Evolutionary conservation across 2,797 vertebrate species (phyloP).

Genomic region (Petrocephalus schoutedeni): DNA sequence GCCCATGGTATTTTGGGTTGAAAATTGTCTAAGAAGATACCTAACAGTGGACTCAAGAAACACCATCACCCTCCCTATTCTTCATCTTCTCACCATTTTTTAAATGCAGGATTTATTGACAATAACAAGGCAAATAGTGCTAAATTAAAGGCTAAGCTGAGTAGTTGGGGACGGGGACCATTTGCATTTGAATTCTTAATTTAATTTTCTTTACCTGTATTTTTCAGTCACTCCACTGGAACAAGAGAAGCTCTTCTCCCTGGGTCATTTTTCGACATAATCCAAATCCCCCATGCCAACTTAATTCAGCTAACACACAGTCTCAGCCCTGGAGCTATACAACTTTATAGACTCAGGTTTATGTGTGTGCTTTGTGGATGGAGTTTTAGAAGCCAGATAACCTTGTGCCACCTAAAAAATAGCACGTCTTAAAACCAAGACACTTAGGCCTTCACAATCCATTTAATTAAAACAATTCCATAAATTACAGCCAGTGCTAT

Average conservation of each 20-base stretch:
- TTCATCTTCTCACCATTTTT: not conserved
- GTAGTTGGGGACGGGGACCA: not conserved
- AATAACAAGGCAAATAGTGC: not conserved
- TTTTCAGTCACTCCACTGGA: not conserved
- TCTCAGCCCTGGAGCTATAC: not conserved
- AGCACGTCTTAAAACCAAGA: slow-evolving; percentile 20
- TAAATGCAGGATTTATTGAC: not conserved
- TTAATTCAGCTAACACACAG: slow-evolving; percentile 19
- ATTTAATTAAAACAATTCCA: slow-evolving; percentile 26
- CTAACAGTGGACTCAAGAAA: not conserved
- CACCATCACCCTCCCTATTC: not conserved
- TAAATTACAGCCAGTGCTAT: slow-evolving; percentile 20
- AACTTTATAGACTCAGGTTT: slow-evolving; percentile 16
- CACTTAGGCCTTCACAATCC: slow-evolving; percentile 20
- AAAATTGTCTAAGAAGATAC: not conserved
- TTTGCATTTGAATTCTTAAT: not conserved
- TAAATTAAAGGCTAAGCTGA: not conserved
- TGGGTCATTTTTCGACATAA: not conserved
- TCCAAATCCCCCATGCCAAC: not conserved
- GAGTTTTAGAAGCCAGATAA: slow-evolving; percentile 19
- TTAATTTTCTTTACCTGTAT: not conserved
- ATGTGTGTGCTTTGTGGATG: not conserved
- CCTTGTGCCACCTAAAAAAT: slow-evolving; percentile 20
- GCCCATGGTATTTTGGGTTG: not conserved
- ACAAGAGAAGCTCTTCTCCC: not conserved